phyloP scores from a whole-genome alignment of 2,888 invertebrate species.

The Diaperis boleti region DNA sequence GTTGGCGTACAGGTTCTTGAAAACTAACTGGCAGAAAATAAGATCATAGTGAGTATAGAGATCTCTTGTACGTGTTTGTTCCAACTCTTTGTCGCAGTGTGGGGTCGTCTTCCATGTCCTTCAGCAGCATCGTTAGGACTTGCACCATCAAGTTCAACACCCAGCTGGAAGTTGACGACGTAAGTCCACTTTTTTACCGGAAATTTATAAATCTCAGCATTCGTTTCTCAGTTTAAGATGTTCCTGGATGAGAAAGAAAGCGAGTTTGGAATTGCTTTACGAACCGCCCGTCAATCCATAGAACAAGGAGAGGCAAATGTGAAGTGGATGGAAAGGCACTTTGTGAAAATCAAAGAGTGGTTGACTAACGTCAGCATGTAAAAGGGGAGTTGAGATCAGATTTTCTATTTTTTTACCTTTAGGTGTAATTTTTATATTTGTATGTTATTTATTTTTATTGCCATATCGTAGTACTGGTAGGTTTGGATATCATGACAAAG shows the following conservation, averaged over 20 bases:
- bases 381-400: not conserved
- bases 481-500: not conserved
- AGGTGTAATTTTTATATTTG: not conserved
- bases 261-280: slow-evolving; percentile 74
- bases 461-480: not conserved
- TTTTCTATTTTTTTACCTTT: not conserved
- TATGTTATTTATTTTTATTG: no score
- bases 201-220: slow-evolving; percentile 1
- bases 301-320: slow-evolving; percentile 87
- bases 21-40: slow-evolving; percentile 80
- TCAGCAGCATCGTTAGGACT: slow-evolving; percentile 79
- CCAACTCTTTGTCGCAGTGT: slow-evolving; percentile 69
- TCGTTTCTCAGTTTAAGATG: slow-evolving; percentile 74
- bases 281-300: slow-evolving; percentile 83
- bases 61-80: not conserved
- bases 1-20: slow-evolving; percentile 83
- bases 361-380: slow-evolving; percentile 60
- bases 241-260: slow-evolving; percentile 75
- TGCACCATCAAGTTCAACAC: slow-evolving; percentile 82
- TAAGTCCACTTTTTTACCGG: no score
- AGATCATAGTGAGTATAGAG: slow-evolving; percentile 77
- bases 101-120: slow-evolving; percentile 77
- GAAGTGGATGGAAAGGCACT: slow-evolving; percentile 85
- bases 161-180: slow-evolving; percentile 81
- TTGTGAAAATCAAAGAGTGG: slow-evolving; percentile 82